These are phyloP conservation scores for Sphaerophoria rueppellii DNA, from an alignment of 2,888 invertebrate species.

Conservation along the genomic window DNA sequence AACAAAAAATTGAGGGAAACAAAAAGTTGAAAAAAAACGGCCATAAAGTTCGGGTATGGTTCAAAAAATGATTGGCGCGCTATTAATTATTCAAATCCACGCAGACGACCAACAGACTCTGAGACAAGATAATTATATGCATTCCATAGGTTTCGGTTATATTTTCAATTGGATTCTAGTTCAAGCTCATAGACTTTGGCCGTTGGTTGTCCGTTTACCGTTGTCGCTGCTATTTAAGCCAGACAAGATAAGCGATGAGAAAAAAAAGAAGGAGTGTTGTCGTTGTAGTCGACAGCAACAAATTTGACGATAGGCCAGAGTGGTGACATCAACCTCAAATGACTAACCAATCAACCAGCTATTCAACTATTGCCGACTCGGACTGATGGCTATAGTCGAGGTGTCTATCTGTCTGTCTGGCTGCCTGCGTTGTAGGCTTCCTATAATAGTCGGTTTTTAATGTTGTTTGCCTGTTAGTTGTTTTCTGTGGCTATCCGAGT, in stretches of 20 bases:
- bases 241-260: background rate
- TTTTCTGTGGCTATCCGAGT: slow-evolving; percentile 35
- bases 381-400: too few species aligned
- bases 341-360: slow-evolving; percentile 8
- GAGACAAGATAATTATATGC: slow-evolving; percentile 80
- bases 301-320: background rate
- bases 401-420: slow-evolving; percentile 3
- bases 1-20: slow-evolving; percentile 14
- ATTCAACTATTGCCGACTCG: background rate
- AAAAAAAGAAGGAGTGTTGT: background rate
- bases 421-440: slow-evolving; percentile 8
- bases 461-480: background rate
- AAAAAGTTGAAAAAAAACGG: background rate
- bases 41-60: slow-evolving; percentile 8
- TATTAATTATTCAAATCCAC: slow-evolving; percentile 82
- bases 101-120: slow-evolving; percentile 74
- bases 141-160: slow-evolving; percentile 75
- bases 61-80: slow-evolving; percentile 72
- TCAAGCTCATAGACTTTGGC: slow-evolving; percentile 44
- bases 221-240: slow-evolving; percentile 42
- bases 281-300: background rate
- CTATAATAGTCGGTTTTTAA: background rate
- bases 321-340: slow-evolving; percentile 4
- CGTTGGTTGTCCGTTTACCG: slow-evolving; percentile 6
- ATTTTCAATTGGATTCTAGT: slow-evolving; percentile 61